A percentile compares a stretch with the other conserved stretches of the same genome.
Conservation (phyloP, 2,113 vertebrate genomes). For the rabbit (Oryctolagus cuniculus) region DNA sequence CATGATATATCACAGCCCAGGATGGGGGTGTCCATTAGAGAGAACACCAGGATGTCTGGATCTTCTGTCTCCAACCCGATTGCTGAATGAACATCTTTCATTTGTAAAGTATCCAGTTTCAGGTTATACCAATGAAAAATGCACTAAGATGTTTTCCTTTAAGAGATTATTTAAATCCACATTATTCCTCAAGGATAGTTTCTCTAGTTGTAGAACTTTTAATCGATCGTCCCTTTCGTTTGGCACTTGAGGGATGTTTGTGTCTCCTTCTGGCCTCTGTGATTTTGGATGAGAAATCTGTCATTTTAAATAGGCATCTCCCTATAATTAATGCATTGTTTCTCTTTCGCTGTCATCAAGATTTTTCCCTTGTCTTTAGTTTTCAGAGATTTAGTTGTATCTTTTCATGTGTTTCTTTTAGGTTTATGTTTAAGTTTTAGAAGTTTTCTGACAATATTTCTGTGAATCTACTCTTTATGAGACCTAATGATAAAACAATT, state of each 20-base stretch:
- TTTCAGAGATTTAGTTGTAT: background rate
- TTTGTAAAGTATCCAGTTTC: too few relatives aligned
- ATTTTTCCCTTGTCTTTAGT: background rate
- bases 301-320: background rate
- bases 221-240: background rate
- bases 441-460: background rate
- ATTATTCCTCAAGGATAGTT: background rate
- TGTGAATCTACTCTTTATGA: background rate
- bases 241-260: background rate
- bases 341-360: background rate
- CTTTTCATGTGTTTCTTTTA: background rate
- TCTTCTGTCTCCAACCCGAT: too few relatives aligned
- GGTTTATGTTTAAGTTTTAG: background rate
- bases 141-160: background rate
- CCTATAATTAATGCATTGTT: background rate
- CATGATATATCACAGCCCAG: too few relatives aligned
- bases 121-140: too few relatives aligned
- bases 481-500: background rate
- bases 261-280: background rate
- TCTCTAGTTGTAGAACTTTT: background rate
- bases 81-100: too few relatives aligned
- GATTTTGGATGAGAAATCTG: too few relatives aligned
- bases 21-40: too few relatives aligned
- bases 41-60: too few relatives aligned
- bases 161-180: background rate